Evolutionary conservation across 1,140 invertebrate genomes (phyloP).

Genomic region (Stenopsyche tienmushanensis): DNA sequence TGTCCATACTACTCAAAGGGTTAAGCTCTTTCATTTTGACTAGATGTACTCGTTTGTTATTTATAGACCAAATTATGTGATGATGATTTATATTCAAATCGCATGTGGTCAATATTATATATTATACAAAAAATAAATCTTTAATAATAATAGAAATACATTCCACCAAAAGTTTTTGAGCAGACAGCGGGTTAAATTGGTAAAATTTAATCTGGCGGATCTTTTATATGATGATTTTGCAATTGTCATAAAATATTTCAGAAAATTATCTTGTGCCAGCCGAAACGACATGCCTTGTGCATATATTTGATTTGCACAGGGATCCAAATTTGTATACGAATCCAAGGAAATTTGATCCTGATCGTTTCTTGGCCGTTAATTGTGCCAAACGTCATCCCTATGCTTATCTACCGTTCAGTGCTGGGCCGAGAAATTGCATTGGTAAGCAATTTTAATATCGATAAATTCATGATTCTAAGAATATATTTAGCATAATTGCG

Average conservation of each 20-base stretch:
- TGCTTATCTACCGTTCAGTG: constrained; percentile 73
- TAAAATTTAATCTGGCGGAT: too few relatives aligned
- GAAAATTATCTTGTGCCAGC: constrained; percentile 55
- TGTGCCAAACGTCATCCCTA: constrained; percentile 60
- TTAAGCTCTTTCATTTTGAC: too few relatives aligned
- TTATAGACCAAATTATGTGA: too few relatives aligned
- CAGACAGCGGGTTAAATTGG: too few relatives aligned
- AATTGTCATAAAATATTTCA: constrained; percentile 40
- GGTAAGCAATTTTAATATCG: constrained; percentile 38
- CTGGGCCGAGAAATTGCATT: constrained; percentile 55
- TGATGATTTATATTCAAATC: too few relatives aligned
- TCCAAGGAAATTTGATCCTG: constrained; percentile 74
- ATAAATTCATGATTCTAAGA: background rate
- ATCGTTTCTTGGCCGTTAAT: constrained; percentile 69
- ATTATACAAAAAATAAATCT: too few relatives aligned
- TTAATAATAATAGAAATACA: too few relatives aligned
- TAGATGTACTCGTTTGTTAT: too few relatives aligned
- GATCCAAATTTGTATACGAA: constrained; percentile 66
- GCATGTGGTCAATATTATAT: too few relatives aligned
- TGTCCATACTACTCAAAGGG: too few relatives aligned
- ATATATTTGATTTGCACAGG: constrained; percentile 64
- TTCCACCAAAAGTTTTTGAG: too few relatives aligned
- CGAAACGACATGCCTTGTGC: constrained; percentile 58
- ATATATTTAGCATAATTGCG: background rate
- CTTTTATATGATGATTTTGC: background rate